phyloP scores from a whole-genome alignment of 2,888 invertebrate species.

The Strigamia crassipes region DNA sequence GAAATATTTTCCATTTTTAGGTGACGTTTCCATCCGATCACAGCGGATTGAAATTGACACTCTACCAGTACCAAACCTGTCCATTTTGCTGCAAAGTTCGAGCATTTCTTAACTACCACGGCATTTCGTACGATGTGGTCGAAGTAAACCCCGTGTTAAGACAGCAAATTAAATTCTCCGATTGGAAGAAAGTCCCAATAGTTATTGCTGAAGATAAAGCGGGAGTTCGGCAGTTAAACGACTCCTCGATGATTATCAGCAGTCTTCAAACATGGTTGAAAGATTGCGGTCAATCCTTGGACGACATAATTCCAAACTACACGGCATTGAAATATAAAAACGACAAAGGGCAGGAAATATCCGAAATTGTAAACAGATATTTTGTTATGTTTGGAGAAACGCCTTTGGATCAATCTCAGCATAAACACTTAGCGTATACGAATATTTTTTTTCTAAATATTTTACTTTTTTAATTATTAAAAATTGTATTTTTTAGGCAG shows the following conservation, averaged over 20 bases:
- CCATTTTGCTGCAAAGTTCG: constrained; percentile 94
- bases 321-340: constrained; percentile 72
- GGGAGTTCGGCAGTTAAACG: constrained; percentile 76
- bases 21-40: constrained; percentile 62
- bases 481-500: constrained; percentile 70
- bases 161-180: constrained; percentile 89
- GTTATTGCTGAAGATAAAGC: constrained; percentile 72
- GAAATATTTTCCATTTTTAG: neutral
- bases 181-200: constrained; percentile 94
- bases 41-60: constrained; percentile 74
- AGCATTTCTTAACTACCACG: constrained; percentile 87
- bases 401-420: constrained; percentile 60
- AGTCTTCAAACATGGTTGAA: constrained; percentile 76
- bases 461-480: neutral
- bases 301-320: constrained; percentile 76
- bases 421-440: constrained; percentile 55
- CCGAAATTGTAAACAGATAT: constrained; percentile 84
- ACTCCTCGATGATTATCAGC: constrained; percentile 93
- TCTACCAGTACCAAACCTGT: constrained; percentile 97
- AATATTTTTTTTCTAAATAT: neutral
- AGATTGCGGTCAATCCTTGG: constrained; percentile 62
- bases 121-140: constrained; percentile 91
- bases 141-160: constrained; percentile 96
- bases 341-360: constrained; percentile 69
- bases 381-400: constrained; percentile 78